Evolutionary conservation across 2,113 vertebrate genomes (phyloP).

Genomic region (Actenoides hombroni): DNA sequence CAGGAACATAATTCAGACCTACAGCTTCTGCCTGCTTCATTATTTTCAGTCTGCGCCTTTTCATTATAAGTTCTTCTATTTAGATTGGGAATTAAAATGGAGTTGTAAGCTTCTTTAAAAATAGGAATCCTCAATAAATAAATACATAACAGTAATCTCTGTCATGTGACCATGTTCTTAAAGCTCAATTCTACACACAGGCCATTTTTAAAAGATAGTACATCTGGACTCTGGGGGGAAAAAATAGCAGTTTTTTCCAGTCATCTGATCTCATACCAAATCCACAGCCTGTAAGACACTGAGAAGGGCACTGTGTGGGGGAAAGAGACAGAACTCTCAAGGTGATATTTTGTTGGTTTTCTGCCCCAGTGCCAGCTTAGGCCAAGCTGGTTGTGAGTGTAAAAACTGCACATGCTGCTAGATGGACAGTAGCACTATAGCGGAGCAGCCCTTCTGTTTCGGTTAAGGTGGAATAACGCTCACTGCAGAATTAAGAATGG

Average conservation of each 20-base stretch:
- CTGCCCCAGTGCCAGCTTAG: neutral
- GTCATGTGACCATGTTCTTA: conserved; percentile 13
- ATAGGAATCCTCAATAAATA: conserved; percentile 44
- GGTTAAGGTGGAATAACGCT: neutral
- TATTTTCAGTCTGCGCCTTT: conserved; percentile 10
- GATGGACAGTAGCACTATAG: accelerated
- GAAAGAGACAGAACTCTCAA: neutral
- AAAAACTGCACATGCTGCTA: neutral
- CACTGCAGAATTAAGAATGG: accelerated
- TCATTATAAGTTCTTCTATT: conserved; percentile 38
- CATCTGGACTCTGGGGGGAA: neutral
- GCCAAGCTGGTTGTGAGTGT: neutral
- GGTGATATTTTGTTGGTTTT: neutral
- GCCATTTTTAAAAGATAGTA: neutral
- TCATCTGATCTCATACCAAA: neutral
- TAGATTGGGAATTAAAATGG: neutral
- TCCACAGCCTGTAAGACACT: neutral
- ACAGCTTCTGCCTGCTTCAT: neutral
- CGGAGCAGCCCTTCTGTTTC: neutral
- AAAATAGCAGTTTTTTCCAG: conserved; percentile 14
- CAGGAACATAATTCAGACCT: conserved; percentile 25
- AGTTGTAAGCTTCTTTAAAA: conserved; percentile 54
- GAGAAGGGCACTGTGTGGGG: neutral
- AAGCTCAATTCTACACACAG: neutral
- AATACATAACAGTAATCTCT: conserved; percentile 53